These are phyloP conservation scores for Burhinus bistriatus DNA, from an alignment of 2,113 vertebrate species.

Conservation along the genomic window DNA sequence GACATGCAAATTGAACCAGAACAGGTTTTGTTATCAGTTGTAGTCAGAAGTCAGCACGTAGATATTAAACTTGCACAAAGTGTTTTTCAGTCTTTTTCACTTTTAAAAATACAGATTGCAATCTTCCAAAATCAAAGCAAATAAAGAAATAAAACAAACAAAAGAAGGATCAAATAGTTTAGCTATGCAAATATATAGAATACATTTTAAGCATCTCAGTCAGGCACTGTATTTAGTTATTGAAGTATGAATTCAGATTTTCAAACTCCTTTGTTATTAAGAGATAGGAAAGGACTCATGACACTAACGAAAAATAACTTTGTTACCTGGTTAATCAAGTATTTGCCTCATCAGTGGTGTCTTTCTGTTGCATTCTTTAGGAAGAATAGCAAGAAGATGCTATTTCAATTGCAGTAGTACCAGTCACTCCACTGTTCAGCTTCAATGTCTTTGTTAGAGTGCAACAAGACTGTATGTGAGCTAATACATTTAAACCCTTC, in stretches of 20 bases:
- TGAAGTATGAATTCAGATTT: not conserved
- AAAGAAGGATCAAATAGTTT: not conserved
- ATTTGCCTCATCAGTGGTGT: not conserved
- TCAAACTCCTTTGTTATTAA: not conserved
- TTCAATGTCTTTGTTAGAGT: not conserved
- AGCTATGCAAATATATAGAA: not conserved
- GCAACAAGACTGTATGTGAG: not conserved
- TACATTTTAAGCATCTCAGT: not conserved
- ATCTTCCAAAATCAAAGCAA: not conserved
- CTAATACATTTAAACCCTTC: not conserved
- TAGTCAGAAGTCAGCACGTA: not conserved
- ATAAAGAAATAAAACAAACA: not conserved
- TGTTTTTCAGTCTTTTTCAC: rapidly evolving
- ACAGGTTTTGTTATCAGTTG: not conserved
- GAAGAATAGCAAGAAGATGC: not conserved
- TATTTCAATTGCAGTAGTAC: not conserved
- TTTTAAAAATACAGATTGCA: not conserved
- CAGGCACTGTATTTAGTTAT: not conserved
- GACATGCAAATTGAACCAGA: not conserved
- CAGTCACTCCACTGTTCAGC: not conserved
- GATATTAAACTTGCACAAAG: not conserved
- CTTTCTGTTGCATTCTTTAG: not conserved
- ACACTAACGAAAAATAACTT: not conserved
- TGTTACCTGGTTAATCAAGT: not conserved
- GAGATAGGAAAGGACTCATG: not conserved